Conservation (phyloP, 2,797 vertebrate species). For the Alca torda region DNA sequence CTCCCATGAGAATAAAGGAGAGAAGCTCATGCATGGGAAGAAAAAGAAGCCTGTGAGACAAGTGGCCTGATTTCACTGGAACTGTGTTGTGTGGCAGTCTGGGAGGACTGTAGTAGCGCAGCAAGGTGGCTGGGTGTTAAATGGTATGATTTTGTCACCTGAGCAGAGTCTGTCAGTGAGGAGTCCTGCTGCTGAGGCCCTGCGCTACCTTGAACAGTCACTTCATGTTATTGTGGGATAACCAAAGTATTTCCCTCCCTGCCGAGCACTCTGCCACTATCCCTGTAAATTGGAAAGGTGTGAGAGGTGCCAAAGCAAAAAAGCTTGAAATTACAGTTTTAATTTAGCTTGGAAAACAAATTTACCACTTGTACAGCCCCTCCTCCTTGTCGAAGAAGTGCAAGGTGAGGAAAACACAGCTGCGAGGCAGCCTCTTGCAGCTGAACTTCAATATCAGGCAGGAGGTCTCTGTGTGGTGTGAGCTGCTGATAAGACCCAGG, state of each 20-base stretch:
- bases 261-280: not conserved
- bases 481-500: conserved; percentile 37
- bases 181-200: not conserved
- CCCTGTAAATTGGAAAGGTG: not conserved
- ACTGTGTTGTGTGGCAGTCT: not conserved
- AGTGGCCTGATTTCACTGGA: not conserved
- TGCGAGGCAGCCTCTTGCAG: not conserved
- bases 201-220: not conserved
- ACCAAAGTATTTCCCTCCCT: not conserved
- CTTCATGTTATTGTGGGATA: not conserved
- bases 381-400: not conserved
- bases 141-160: not conserved
- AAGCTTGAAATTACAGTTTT: conserved; percentile 21
- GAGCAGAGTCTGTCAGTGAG: not conserved
- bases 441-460: not conserved
- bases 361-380: not conserved
- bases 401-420: conserved; percentile 17
- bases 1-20: not conserved
- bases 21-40: not conserved
- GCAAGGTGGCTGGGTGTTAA: not conserved
- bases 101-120: not conserved
- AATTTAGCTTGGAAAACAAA: not conserved
- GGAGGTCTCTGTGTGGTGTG: conserved; percentile 9
- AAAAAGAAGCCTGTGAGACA: not conserved
- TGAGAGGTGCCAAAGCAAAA: conserved; percentile 3